Percentiles rank a stretch among this genome's conserved stretches.
Conservation (phyloP, 1,140 invertebrate genomes). For the Samia ricini region DNA sequence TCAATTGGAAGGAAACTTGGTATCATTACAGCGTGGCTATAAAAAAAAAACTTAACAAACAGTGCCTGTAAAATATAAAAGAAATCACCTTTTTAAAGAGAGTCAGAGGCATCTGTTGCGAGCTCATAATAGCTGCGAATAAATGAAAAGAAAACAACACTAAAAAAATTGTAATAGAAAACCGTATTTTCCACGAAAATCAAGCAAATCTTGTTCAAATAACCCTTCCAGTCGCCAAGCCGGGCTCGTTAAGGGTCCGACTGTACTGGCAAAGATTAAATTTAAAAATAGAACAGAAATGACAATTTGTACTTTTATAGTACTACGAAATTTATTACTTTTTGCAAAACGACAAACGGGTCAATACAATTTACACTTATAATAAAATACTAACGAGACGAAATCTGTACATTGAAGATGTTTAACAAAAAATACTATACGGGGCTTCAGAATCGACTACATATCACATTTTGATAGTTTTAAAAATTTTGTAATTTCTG, state of each 20-base stretch:
- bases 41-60: background rate
- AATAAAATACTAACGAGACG: too few relatives aligned
- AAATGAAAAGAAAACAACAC: background rate
- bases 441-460: too few relatives aligned
- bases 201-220: slow-evolving; percentile 33
- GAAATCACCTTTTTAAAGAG: background rate
- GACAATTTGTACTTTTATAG: too few relatives aligned
- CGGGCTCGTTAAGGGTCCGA: slow-evolving; percentile 22
- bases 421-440: too few relatives aligned
- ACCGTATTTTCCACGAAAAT: slow-evolving; percentile 18
- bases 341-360: too few relatives aligned
- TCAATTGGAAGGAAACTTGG: background rate
- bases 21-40: background rate
- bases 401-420: too few relatives aligned
- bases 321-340: too few relatives aligned
- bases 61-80: background rate
- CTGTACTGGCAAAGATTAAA: slow-evolving; percentile 1
- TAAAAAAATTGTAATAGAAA: background rate
- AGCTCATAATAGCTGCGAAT: background rate
- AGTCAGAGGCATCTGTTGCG: background rate
- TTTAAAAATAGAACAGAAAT: background rate
- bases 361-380: too few relatives aligned
- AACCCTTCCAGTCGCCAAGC: slow-evolving; percentile 26
- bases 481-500: too few relatives aligned
- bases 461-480: too few relatives aligned